Base-by-base conservation (phyloP, 2,888 invertebrate genomes). In the Ochropleura plecta region DNA sequence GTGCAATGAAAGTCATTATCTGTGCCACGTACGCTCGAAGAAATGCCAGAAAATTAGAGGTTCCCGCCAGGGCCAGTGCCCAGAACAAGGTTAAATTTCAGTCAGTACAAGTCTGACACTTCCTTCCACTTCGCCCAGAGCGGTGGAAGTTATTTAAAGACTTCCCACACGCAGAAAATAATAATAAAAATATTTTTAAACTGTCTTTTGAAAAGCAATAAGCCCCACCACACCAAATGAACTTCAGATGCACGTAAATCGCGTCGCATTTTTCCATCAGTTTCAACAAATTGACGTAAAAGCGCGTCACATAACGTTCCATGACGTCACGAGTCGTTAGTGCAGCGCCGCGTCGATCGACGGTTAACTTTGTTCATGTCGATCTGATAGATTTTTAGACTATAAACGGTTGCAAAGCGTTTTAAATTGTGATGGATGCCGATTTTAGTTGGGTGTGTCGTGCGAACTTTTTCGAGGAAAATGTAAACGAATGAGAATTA, bases 311-410 rank as follows among this genome's bases (percentile, higher is more conserved):
- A 42, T 76, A 53, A 60, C 64, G 48, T 70, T 62, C 51, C n/a
- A 46, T 72, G 10, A 64, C 55, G 53, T 49, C 78, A 20, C n/a
- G 18, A 64, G 63, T 78, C 78, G 78, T 78, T 78, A 78, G 78
- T 42, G 48, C 51, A 48, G 8, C 49, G 44, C 57, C 73, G 51
- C 55, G 44, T 63, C 73, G 51, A 64, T 57, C 67, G 46, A 48
- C 68, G n/a, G 74, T 75, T 79, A 53, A 69, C 74, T 75, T 20
- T 65, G 68, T 78, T 60, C 78, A 66, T 65, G 74, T 69, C 59
- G 44, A 70, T 67, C 49, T 68, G 59, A 81, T 78, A 73, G 77
- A 80, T 80, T 76, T 71, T 71, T 76, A 71, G 71, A 55, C 68
- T 62, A 42, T 70, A 66, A 62, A 69, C 68, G 69, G 44, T 62